Conservation (phyloP, 1,140 invertebrate genomes). For the Calliphora vicina region DNA sequence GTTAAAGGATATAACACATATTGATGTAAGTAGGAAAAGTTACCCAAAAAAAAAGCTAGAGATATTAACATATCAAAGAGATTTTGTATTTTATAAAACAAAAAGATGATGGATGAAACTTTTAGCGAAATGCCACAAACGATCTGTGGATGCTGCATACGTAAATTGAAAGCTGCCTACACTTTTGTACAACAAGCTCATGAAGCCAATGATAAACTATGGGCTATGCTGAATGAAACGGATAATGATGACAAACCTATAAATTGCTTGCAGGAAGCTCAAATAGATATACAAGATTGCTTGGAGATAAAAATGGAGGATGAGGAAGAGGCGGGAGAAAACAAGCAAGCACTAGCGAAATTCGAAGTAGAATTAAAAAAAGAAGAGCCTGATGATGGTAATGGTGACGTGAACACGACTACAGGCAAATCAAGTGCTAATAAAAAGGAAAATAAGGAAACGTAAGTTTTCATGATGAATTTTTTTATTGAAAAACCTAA, state of each 20-base stretch:
- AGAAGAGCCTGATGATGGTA: not conserved
- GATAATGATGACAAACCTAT: not conserved
- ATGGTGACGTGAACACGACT: not conserved
- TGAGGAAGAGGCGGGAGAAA: not conserved
- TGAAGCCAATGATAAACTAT: not conserved
- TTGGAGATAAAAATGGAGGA: conserved; percentile 19
- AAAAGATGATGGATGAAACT: not conserved
- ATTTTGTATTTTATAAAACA: not conserved
- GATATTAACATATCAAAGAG: not conserved
- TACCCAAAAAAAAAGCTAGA: no score
- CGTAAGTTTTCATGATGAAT: not conserved
- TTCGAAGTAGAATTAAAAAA: not conserved
- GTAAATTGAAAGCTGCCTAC: not conserved
- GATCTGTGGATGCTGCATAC: not conserved
- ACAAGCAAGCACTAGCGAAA: not conserved
- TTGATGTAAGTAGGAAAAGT: not conserved
- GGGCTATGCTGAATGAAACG: not conserved
- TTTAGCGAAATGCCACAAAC: not conserved
- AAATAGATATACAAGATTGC: conserved; percentile 8
- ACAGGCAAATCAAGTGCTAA: not conserved
- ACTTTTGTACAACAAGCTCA: not conserved
- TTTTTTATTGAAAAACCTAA: not conserved
- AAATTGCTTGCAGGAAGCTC: not conserved
- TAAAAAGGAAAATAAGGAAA: not conserved
- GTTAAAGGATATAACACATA: not conserved